These are phyloP conservation scores for Ailuropoda melanoleuca DNA, from an alignment of 2,113 vertebrate genomes.

Conservation along the genomic window DNA sequence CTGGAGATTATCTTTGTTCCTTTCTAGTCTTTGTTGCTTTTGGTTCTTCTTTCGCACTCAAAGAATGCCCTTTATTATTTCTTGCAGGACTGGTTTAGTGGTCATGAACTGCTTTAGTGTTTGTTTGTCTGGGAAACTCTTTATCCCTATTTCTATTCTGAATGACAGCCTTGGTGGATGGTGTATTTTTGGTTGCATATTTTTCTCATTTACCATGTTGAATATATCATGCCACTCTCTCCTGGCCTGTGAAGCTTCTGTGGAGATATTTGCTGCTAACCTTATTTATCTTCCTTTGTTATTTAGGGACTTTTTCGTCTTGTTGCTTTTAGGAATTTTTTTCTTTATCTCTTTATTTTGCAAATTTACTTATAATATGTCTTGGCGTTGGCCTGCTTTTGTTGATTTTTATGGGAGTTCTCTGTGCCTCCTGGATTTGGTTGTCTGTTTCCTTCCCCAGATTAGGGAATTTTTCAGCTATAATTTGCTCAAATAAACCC, in stretches of 20 bases:
- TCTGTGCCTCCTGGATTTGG: neutral
- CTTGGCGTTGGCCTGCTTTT: neutral
- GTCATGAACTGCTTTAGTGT: neutral
- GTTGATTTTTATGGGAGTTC: neutral
- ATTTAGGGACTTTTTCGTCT: neutral
- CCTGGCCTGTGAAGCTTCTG: neutral
- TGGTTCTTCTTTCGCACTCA: neutral
- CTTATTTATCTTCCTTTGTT: neutral
- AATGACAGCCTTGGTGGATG: neutral
- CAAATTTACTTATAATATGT: neutral
- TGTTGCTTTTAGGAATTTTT: neutral
- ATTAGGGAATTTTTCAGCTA: neutral
- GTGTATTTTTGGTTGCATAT: neutral
- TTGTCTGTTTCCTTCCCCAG: neutral
- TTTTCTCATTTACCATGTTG: neutral
- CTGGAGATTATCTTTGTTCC: neutral
- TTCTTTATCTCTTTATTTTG: neutral
- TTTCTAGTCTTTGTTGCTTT: neutral
- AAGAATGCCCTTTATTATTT: neutral
- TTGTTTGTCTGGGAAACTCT: neutral
- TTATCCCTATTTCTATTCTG: neutral
- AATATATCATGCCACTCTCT: neutral
- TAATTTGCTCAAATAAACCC: neutral
- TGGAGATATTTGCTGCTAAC: neutral
- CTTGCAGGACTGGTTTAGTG: neutral